Percentiles rank a stretch among this genome's conserved stretches.
Evolutionary conservation across 2,113 vertebrate genomes (phyloP).

Genomic region (Calidris pygmaea): DNA sequence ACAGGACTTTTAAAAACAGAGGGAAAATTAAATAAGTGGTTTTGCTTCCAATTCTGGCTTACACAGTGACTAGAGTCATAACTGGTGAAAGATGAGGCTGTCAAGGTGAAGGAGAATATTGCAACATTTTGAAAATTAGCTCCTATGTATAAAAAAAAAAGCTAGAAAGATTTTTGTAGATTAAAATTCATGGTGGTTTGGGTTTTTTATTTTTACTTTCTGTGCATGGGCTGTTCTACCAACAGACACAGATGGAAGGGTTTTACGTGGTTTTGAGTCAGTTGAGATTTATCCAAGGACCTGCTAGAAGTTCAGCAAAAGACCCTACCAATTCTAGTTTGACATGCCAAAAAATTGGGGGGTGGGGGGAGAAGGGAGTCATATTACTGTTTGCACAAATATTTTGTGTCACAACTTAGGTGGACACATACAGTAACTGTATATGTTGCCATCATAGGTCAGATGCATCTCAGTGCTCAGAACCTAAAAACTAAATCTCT

Average conservation of each 20-base stretch:
- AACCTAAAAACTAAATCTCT: neutral
- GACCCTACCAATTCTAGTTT: neutral
- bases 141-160: neutral
- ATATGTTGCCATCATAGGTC: rapidly evolving
- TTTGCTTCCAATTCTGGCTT: neutral
- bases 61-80: neutral
- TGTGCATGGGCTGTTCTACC: neutral
- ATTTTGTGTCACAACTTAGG: neutral
- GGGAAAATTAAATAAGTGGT: rapidly evolving
- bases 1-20: neutral
- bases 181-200: neutral
- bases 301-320: neutral
- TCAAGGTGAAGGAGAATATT: neutral
- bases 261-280: neutral
- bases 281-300: neutral
- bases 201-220: neutral
- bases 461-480: neutral
- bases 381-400: rapidly evolving
- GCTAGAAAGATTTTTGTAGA: neutral
- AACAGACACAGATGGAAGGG: neutral
- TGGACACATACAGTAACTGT: too few relatives aligned
- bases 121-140: neutral
- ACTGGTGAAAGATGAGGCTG: neutral
- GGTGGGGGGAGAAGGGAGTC: neutral
- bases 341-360: rapidly evolving